Percentiles rank a stretch among this genome's conserved stretches.
Conservation (phyloP, 2,113 vertebrate genomes). For the Strix uralensis region DNA sequence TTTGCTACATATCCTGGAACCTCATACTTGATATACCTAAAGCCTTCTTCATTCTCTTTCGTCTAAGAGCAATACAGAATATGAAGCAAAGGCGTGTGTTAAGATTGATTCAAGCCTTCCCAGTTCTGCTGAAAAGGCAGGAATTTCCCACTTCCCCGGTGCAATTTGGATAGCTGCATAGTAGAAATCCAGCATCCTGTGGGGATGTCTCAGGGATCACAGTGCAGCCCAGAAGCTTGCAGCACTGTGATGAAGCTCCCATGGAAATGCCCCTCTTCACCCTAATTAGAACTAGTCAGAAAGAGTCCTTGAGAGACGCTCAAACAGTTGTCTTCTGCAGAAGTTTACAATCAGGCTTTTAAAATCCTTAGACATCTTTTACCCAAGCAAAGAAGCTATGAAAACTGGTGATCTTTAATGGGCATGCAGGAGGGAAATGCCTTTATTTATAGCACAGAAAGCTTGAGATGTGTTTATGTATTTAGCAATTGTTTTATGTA, state of each 20-base stretch:
- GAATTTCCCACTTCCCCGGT: not conserved
- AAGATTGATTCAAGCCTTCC: not conserved
- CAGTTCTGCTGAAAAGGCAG: not conserved
- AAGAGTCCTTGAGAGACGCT: not conserved
- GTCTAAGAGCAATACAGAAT: not conserved
- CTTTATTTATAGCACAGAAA: no score
- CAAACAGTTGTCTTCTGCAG: not conserved
- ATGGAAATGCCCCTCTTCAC: not conserved
- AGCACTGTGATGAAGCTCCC: not conserved
- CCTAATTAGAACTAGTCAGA: not conserved
- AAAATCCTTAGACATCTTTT: not conserved
- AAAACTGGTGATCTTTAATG: not conserved
- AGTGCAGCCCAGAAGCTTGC: not conserved
- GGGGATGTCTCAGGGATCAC: not conserved
- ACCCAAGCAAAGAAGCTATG: not conserved
- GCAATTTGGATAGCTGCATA: not conserved
- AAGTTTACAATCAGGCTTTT: not conserved
- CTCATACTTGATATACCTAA: not conserved
- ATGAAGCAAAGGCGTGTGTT: not conserved
- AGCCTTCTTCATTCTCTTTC: not conserved
- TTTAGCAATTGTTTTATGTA: not conserved
- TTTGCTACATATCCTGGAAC: not conserved
- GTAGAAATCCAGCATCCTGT: not conserved
- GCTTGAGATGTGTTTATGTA: not conserved
- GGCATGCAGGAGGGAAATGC: not conserved